These are phyloP conservation scores for Actinia equina DNA, from an alignment of 64 coral and sea anemone species.

Conservation along the genomic window DNA sequence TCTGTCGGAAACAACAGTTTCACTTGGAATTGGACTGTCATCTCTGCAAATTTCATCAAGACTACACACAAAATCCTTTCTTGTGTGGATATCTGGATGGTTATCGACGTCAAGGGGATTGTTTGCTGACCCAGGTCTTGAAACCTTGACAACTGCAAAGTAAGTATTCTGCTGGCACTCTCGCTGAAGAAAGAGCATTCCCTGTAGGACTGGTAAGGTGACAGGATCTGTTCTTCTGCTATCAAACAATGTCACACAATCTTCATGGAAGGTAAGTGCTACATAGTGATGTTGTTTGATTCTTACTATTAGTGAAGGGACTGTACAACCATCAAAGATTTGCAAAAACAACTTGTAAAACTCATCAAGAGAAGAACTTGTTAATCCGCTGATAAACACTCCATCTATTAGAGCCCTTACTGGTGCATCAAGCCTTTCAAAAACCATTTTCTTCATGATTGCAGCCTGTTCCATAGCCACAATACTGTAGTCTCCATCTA, in stretches of 20 bases:
- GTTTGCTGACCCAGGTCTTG: background rate
- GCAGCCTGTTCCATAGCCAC: too few relatives aligned
- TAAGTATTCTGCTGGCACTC: background rate
- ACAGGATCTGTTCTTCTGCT: background rate
- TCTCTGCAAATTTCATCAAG: background rate
- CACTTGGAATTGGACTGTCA: background rate
- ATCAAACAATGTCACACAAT: constrained; percentile 2
- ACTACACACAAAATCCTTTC: background rate
- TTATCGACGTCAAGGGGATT: background rate
- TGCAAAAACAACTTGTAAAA: constrained; percentile 14
- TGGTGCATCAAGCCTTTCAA: too few relatives aligned
- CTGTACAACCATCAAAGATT: background rate
- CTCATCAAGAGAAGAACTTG: background rate
- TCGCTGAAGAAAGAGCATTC: constrained; percentile 5
- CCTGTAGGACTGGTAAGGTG: background rate
- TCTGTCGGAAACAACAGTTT: constrained; percentile 8
- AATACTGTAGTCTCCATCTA: too few relatives aligned
- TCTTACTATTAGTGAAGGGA: background rate
- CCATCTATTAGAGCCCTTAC: too few relatives aligned
- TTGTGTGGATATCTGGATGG: background rate
- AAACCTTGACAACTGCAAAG: constrained; percentile 1
- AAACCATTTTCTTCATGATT: too few relatives aligned
- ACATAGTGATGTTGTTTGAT: constrained; percentile 16
- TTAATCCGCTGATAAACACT: constrained; percentile 5
- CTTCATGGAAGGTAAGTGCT: constrained; percentile 3